Evolutionary conservation across 2,888 invertebrate genomes (phyloP).

Genomic region (Heliconius charithonia): DNA sequence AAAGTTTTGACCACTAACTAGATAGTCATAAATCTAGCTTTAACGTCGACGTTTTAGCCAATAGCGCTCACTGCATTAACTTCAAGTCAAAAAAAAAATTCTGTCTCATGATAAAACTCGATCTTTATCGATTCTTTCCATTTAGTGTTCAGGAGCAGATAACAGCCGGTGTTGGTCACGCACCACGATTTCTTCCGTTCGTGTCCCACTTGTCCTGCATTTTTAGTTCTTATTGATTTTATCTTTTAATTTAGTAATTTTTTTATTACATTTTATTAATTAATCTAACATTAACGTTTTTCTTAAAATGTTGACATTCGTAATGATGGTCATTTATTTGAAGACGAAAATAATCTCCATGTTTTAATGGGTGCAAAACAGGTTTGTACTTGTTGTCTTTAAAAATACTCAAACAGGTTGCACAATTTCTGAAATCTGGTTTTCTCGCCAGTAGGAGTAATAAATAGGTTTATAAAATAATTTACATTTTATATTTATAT

Average conservation of each 20-base stretch:
- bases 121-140: slow-evolving; percentile 26
- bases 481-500: not conserved
- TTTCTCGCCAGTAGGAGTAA: slow-evolving; percentile 28
- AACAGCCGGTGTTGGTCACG: slow-evolving; percentile 66
- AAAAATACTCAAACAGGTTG: slow-evolving; percentile 45
- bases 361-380: slow-evolving; percentile 43
- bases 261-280: not conserved
- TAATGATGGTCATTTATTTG: slow-evolving; percentile 27
- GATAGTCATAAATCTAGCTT: not conserved
- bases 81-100: not conserved
- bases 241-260: slow-evolving; percentile 8
- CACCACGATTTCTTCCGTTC: slow-evolving; percentile 63
- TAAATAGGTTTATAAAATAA: not conserved
- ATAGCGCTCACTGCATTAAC: too few relatives aligned
- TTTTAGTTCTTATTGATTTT: slow-evolving; percentile 53
- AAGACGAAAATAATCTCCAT: slow-evolving; percentile 28
- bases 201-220: slow-evolving; percentile 66
- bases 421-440: slow-evolving; percentile 43
- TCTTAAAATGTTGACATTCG: slow-evolving; percentile 20
- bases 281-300: not conserved
- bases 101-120: slow-evolving; percentile 43
- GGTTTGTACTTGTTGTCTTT: slow-evolving; percentile 45
- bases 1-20: not conserved
- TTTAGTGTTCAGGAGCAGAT: slow-evolving; percentile 59
- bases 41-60: too few relatives aligned